These are phyloP conservation scores for Aethina tumida DNA, from an alignment of 1,140 invertebrate species.

Conservation along the genomic window DNA sequence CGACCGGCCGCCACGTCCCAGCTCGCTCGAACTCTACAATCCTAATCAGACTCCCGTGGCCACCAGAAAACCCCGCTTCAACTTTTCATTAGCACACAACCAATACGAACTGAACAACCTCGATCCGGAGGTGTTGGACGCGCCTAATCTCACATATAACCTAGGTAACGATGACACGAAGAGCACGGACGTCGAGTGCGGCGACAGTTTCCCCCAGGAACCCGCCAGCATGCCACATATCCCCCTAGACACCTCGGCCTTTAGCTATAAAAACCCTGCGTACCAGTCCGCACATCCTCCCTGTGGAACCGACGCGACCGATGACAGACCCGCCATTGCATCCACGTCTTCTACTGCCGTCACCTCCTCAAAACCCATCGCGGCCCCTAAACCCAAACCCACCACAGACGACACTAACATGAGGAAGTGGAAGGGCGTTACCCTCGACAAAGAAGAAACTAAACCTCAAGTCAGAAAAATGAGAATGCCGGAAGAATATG, in stretches of 20 bases:
- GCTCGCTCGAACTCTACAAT: conserved; percentile 42
- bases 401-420: conserved; percentile 21
- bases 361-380: conserved; percentile 6
- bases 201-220: conserved; percentile 38
- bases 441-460: conserved; percentile 16
- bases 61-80: conserved; percentile 40
- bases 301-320: conserved; percentile 27
- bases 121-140: conserved; percentile 48
- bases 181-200: conserved; percentile 29
- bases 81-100: conserved; percentile 47
- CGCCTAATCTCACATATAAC: conserved; percentile 41
- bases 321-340: conserved; percentile 1
- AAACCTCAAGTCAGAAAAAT: conserved; percentile 18
- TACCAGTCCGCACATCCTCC: conserved; percentile 64
- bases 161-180: conserved; percentile 24
- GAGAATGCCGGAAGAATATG: conserved; percentile 25
- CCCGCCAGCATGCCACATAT: conserved; percentile 48
- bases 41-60: conserved; percentile 35
- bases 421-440: conserved; percentile 60
- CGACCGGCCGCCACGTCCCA: conserved; percentile 36
- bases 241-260: conserved; percentile 35
- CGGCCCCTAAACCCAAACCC: not conserved
- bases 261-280: conserved; percentile 60
- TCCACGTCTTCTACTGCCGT: conserved; percentile 4
- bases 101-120: conserved; percentile 51